Percentiles rank a stretch among this genome's conserved stretches.
phyloP scores from a whole-genome alignment of 2,113 vertebrate species.

The Gymnogyps californianus region DNA sequence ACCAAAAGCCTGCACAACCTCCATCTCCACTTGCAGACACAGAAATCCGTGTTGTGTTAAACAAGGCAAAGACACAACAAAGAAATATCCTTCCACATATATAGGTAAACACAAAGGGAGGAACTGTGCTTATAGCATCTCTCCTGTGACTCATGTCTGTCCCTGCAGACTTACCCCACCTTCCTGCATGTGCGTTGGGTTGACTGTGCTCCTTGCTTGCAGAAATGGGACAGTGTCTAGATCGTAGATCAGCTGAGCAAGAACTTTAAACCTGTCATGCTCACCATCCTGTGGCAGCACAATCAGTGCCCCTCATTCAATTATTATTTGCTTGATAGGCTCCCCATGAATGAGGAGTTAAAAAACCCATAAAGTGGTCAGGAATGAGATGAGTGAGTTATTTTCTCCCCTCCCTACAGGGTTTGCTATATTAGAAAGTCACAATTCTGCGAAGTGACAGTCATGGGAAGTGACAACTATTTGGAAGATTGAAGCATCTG shows the following conservation, averaged over 20 bases:
- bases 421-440: constrained; percentile 32
- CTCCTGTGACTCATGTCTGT: background rate
- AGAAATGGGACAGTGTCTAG: background rate
- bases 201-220: background rate
- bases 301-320: background rate
- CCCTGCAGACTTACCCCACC: background rate
- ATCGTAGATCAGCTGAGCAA: background rate
- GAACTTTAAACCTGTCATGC: background rate
- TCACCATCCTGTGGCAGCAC: background rate
- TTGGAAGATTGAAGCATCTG: constrained; percentile 48
- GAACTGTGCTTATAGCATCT: background rate
- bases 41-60: background rate
- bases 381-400: background rate
- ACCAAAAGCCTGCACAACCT: background rate
- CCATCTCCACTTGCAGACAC: background rate
- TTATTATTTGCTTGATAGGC: background rate
- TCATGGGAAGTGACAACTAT: constrained; percentile 53
- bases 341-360: background rate
- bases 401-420: constrained; percentile 15
- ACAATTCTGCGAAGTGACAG: background rate
- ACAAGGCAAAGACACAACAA: background rate
- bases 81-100: background rate
- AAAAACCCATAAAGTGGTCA: background rate
- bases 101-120: background rate
- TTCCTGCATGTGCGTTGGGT: background rate